Base-by-base conservation (phyloP, 2,113 vertebrate species). In the Cynoglossus semilaevis region DNA sequence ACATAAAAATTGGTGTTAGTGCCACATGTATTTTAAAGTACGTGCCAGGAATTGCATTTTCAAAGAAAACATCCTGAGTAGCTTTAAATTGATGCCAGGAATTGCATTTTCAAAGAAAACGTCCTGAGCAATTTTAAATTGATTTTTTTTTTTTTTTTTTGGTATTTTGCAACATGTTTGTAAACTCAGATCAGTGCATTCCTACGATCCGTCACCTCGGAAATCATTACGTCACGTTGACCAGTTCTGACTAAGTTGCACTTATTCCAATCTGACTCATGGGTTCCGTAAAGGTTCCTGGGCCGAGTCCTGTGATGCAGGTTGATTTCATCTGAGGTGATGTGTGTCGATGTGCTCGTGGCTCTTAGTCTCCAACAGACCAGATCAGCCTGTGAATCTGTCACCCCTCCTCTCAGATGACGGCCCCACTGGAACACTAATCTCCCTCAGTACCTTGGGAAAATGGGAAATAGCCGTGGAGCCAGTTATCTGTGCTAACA, bases 381-480 rank as follows among this genome's bases (percentile, higher is more conserved):
- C 70, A 81, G 81, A 88, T 88, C 87, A 74, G 88, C 84, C 87
- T 91, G 87, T 91, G 89, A 91, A 91, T 89, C 88, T 90, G 87
- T 89, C 86, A 89, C 85, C 73, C 16, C 66, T 75, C 80, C 74
- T 76, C 71, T 76, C 63, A 80, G 79, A 81, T 86, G 81, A 84
- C 44, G 69, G n/a, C n/a, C n/a, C n/a, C n/a, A n/a, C n/a, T n/a
- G n/a, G 63, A 77, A 40, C 58, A 67, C 76, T 92, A 91, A 90
- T 89, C 87, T 85, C 84, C 74, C 65, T 48, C 56, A 62, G 82
- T 87, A 82, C 87, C 86, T 79, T 84, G 82, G 82, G 86, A 90
- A 88, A 86, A 77, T 87, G 84, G 81, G 84, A 83, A 88, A 82
- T 83, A 70, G 85, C 86, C 85, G 72, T 57, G 50, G 77, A 82